A percentile compares a stretch with the other conserved stretches of the same genome.
phyloP scores from a whole-genome alignment of 2,797 vertebrate species.

The Meriones psammophilus region DNA sequence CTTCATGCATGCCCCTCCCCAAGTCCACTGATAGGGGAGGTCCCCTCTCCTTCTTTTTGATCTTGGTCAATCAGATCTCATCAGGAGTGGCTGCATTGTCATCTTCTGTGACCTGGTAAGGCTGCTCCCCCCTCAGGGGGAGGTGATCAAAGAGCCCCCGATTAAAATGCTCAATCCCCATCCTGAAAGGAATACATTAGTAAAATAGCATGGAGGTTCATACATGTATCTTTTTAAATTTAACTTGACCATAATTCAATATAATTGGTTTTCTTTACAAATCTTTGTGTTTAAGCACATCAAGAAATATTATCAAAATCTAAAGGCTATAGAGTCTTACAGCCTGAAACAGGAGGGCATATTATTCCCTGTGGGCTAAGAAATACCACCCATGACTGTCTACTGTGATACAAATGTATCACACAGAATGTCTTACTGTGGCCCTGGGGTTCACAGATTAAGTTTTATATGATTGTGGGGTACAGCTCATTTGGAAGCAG shows the following conservation, averaged over 20 bases:
- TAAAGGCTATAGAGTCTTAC: neutral
- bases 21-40: too few species aligned
- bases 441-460: neutral
- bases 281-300: slow-evolving; percentile 35
- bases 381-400: neutral
- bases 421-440: neutral
- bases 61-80: too few species aligned
- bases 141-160: too few species aligned
- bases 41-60: too few species aligned
- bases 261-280: slow-evolving; percentile 13
- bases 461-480: neutral
- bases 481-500: neutral
- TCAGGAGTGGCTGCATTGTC: too few species aligned
- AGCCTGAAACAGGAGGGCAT: neutral
- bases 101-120: too few species aligned
- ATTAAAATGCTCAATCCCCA: too few species aligned
- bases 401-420: neutral
- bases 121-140: too few species aligned
- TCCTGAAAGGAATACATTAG: too few species aligned
- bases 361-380: neutral
- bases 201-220: slow-evolving; percentile 6
- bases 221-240: neutral
- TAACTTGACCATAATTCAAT: slow-evolving; percentile 21
- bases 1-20: too few species aligned
- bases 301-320: slow-evolving; percentile 42